Evolutionary conservation across 1,140 invertebrate species (phyloP), one percentile per base, ranked within the genome.

Genomic region (Drosophila nikananu): DNA sequence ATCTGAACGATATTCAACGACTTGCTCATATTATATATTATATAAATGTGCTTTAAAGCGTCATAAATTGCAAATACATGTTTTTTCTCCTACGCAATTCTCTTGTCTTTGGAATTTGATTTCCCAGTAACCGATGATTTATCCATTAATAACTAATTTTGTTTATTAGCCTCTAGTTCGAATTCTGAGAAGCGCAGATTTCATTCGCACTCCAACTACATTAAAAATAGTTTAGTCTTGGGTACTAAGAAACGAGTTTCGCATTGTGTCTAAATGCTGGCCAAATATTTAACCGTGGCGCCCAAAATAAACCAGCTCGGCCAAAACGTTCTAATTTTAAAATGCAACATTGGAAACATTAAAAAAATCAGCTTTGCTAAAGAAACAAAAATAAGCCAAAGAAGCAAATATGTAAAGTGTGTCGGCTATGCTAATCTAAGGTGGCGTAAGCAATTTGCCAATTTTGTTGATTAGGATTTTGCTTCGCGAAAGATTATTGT

Each of bases 271-370:
- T 71, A 83, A 83, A 80, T 41, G 71, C 52, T 80, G 62, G 21
- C 65, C 76, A 83, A 83, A 83, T 83, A 80, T 83, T 83, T 79
- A 70, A 37, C 63, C 61, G 65, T 68, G 74, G 80, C 73, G 79
- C 79, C 66, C 51, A 77, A 77, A 81, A 37, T 62, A 35, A 73
- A 32, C 17, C 19, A 62, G 57, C 25, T 48, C 30, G 19, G 27
- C 48, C 68, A 52, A 63, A 52, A 48, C 57, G 68, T 78, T 82
- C 80, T 82, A 82, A 82, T 82, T 82, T 68, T 67, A 82, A 83
- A 78, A 39, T 79, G 80, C 80, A 82, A 82, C 80, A 74, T 82
- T 77, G 54, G n/a, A 27, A 51, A 27, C 27, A 25, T 17, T 44
- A 44, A 73, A 68, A 48, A 60, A 77, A 54, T 58, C 66, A 32